Base-by-base conservation (phyloP, 1,140 invertebrate species). In the Lineus longissimus region DNA sequence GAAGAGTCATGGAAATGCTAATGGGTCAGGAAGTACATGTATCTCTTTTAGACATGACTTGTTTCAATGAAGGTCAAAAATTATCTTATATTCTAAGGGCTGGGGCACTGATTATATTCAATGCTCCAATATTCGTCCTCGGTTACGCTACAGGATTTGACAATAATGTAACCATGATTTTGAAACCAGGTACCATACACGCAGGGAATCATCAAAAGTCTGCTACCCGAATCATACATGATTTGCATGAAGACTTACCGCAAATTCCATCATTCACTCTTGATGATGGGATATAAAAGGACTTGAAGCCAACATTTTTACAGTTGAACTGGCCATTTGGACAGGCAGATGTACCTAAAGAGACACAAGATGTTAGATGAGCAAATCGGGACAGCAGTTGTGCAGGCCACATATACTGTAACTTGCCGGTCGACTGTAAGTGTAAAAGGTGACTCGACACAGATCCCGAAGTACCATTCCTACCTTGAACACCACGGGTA, bases 211-310 rank as follows among this genome's bases (percentile, higher is more conserved):
- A n/a, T n/a, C n/a, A n/a, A n/a, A n/a, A n/a, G n/a, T n/a, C n/a
- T n/a, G n/a, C n/a, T n/a, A n/a, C n/a, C n/a, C n/a, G n/a, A n/a
- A n/a, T n/a, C n/a, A n/a, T n/a, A n/a, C n/a, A n/a, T n/a, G n/a
- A n/a, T n/a, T n/a, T n/a, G n/a, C n/a, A n/a, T n/a, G n/a, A n/a
- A n/a, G 27, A 70, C 82, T 76, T 81, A 85, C 93, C 95, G 84
- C 97, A 99, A 67, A 98, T 88, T 1, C 93, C 93, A 84, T 99
- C 97, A 78, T 98, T 97, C 0, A 99, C 94, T 74, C 91, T 85
- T 2, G 90, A 91, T 27, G 95, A 94, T 1, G 91, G 90, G 72
- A 99, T 89, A 71, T 92, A 86, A 54, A 86, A 71, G 0, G 93
- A 84, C 70, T 85, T 86, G 79, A 94, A 89, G 1, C 94, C 95